phyloP scores from a whole-genome alignment of 2,888 invertebrate genomes.

The Heteropelma amictum region DNA sequence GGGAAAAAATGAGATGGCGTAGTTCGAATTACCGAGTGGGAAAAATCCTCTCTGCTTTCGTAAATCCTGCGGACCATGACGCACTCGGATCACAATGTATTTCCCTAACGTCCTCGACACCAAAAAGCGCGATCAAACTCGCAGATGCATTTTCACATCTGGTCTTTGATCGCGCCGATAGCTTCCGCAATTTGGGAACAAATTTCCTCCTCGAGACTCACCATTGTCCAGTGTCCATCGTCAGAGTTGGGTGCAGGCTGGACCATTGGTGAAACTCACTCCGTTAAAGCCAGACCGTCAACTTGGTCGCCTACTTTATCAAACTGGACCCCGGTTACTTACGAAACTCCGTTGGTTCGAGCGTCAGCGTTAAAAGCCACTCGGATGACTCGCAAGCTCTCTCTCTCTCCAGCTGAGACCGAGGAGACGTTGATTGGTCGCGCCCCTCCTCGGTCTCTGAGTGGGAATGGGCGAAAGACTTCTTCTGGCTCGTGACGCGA shows the following conservation, averaged over 20 bases:
- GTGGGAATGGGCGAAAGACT: not conserved
- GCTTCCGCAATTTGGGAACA: not conserved
- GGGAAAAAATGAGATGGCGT: too few relatives aligned
- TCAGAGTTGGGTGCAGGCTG: not conserved
- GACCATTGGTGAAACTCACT: constrained; percentile 15
- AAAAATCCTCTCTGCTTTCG: too few relatives aligned
- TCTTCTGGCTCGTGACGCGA: not conserved
- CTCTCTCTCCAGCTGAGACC: constrained; percentile 32
- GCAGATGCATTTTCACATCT: too few relatives aligned
- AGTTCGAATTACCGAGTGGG: too few relatives aligned
- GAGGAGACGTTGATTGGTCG: constrained; percentile 44
- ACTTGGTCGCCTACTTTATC: too few relatives aligned
- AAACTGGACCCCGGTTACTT: too few relatives aligned
- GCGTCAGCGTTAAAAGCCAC: constrained; percentile 1
- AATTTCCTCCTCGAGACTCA: constrained; percentile 10
- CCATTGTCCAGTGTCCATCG: constrained; percentile 39
- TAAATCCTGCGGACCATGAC: too few relatives aligned
- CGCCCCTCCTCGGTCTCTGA: constrained; percentile 33
- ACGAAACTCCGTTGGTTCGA: constrained; percentile 22
- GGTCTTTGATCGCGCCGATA: too few relatives aligned
- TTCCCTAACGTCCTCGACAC: too few relatives aligned
- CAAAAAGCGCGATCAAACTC: too few relatives aligned
- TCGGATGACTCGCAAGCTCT: constrained; percentile 10
- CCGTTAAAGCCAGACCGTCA: too few relatives aligned
- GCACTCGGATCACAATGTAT: too few relatives aligned